Conservation (phyloP, 1,140 invertebrate species). For the Oncopodura yosiiana region DNA sequence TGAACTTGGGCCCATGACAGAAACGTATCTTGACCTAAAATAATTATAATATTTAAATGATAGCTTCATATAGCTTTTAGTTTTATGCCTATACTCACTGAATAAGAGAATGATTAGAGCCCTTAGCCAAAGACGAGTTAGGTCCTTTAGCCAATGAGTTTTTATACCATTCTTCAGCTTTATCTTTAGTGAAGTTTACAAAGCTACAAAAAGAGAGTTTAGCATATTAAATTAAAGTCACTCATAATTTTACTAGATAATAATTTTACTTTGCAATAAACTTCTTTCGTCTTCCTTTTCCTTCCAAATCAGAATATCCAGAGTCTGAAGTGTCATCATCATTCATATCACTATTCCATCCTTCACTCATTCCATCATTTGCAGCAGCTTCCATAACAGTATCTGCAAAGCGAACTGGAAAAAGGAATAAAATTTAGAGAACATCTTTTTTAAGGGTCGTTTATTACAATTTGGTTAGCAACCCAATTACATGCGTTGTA, state of each 20-base stretch:
- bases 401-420: conserved; percentile 16
- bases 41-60: neutral
- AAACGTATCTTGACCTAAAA: conserved; percentile 22
- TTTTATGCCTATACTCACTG: conserved; percentile 16
- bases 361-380: neutral
- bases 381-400: conserved; percentile 5
- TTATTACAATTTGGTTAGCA: too few species aligned
- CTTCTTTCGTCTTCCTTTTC: conserved; percentile 27
- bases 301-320: conserved; percentile 30
- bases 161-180: conserved; percentile 25
- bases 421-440: conserved; percentile 3
- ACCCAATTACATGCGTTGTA: too few species aligned
- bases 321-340: conserved; percentile 25
- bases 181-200: conserved; percentile 23
- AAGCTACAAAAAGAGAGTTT: conserved; percentile 15
- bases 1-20: conserved; percentile 13
- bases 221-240: conserved; percentile 3
- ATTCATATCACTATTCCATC: neutral
- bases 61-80: neutral
- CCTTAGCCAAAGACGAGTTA: conserved; percentile 26
- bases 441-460: neutral
- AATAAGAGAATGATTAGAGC: conserved; percentile 23
- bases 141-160: conserved; percentile 23
- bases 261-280: conserved; percentile 25
- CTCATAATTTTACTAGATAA: neutral